These are phyloP conservation scores for Nycticorax nycticorax DNA, from an alignment of 2,113 vertebrate species.

Conservation along the genomic window DNA sequence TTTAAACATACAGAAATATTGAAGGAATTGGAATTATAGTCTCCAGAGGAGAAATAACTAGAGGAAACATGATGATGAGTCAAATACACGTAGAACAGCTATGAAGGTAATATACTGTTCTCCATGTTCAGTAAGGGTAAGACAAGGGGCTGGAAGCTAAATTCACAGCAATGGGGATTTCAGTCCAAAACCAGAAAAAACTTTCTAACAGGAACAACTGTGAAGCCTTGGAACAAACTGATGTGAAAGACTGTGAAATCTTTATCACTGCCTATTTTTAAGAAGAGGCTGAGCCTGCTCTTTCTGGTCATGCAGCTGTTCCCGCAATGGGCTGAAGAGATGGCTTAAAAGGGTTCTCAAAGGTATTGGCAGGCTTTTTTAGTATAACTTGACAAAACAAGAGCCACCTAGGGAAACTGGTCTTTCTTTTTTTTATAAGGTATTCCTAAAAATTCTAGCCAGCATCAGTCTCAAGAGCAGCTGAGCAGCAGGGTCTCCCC, in stretches of 20 bases:
- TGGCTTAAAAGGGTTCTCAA: neutral
- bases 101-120: neutral
- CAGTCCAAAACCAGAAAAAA: neutral
- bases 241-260: neutral
- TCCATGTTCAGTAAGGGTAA: neutral
- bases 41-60: neutral
- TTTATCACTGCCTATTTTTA: neutral
- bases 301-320: neutral
- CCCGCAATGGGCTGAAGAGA: neutral
- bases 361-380: neutral
- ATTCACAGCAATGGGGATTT: neutral
- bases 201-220: neutral
- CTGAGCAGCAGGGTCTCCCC: neutral
- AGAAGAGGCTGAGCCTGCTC: neutral
- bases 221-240: neutral
- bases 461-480: neutral
- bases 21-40: neutral
- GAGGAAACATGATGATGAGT: neutral
- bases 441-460: neutral
- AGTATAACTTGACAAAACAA: neutral
- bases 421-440: neutral
- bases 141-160: neutral
- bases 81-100: neutral
- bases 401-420: neutral
- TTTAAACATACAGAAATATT: neutral